These are phyloP conservation scores for Eunapius fragilis DNA, from an alignment of 37 sponge, comb jelly and placozoan species.

Conservation along the genomic window DNA sequence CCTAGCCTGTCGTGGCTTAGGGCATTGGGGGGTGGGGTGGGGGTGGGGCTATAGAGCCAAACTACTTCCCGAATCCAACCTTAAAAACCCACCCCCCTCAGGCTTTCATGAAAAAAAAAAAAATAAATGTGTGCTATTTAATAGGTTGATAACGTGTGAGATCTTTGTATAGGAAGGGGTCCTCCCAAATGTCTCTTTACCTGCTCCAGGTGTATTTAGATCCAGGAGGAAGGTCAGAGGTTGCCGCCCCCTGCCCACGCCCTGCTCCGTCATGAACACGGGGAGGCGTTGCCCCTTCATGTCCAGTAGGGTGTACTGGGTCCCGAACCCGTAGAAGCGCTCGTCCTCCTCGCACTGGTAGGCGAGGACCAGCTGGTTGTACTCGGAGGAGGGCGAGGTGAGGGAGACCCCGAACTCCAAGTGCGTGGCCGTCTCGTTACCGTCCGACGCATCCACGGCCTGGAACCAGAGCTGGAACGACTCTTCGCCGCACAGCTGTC, in stretches of 20 bases:
- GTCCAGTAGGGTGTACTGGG: slow-evolving; percentile 73
- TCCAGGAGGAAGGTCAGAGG: slow-evolving; percentile 66
- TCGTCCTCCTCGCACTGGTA: slow-evolving; percentile 75
- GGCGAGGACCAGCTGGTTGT: slow-evolving; percentile 49
- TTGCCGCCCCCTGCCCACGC: slow-evolving; percentile 76
- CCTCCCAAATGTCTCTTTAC: neutral
- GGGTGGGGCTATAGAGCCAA: too few relatives aligned
- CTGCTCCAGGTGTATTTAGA: slow-evolving; percentile 52
- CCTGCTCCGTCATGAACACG: slow-evolving; percentile 78
- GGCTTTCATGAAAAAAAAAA: too few relatives aligned
- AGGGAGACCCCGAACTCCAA: slow-evolving; percentile 26
- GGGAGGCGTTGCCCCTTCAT: slow-evolving; percentile 72
- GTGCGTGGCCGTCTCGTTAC: slow-evolving; percentile 1
- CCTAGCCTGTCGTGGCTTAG: too few relatives aligned
- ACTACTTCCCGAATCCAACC: too few relatives aligned
- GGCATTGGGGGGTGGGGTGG: too few relatives aligned
- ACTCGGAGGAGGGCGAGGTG: neutral
- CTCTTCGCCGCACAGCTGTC: slow-evolving; percentile 35
- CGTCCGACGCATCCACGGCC: slow-evolving; percentile 26
- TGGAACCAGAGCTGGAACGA: slow-evolving; percentile 37
- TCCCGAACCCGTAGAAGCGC: slow-evolving; percentile 75
- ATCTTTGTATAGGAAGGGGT: too few relatives aligned
- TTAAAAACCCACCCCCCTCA: too few relatives aligned
- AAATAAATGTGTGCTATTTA: too few relatives aligned
- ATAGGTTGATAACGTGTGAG: too few relatives aligned